These are phyloP conservation scores for Sycophila texana DNA, from an alignment of 2,888 invertebrate species.

Conservation along the genomic window DNA sequence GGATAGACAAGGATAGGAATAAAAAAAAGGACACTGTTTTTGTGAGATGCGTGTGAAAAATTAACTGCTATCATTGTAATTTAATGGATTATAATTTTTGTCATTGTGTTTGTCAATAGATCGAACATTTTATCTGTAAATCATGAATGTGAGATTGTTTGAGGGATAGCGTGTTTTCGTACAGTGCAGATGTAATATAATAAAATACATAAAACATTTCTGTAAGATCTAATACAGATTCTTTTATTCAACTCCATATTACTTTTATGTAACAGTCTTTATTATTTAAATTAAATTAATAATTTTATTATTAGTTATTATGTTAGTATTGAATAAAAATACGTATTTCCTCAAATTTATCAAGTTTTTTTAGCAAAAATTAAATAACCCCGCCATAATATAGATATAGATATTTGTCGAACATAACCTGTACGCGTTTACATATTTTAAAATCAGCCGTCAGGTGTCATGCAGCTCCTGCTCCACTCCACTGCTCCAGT, in stretches of 20 bases:
- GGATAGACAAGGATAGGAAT: slow-evolving; percentile 7
- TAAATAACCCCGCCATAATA: slow-evolving; percentile 22
- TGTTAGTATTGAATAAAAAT: too few species aligned
- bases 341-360: not conserved
- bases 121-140: slow-evolving; percentile 24
- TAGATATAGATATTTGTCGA: slow-evolving; percentile 5
- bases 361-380: slow-evolving; percentile 7
- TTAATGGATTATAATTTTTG: slow-evolving; percentile 32
- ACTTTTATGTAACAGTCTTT: not conserved
- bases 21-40: slow-evolving; percentile 34
- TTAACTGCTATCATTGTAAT: slow-evolving; percentile 13
- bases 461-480: not conserved
- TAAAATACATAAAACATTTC: slow-evolving; percentile 64
- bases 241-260: not conserved
- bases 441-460: not conserved
- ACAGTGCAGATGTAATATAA: slow-evolving; percentile 67
- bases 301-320: too few species aligned
- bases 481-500: not conserved
- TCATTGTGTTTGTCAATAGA: slow-evolving; percentile 38
- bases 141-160: slow-evolving; percentile 39
- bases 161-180: slow-evolving; percentile 59
- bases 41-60: slow-evolving; percentile 43
- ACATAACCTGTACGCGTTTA: slow-evolving; percentile 32
- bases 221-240: slow-evolving; percentile 44
- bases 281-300: not conserved